phyloP scores from a whole-genome alignment of 2,113 vertebrate genomes.

The Steatornis caripensis region DNA sequence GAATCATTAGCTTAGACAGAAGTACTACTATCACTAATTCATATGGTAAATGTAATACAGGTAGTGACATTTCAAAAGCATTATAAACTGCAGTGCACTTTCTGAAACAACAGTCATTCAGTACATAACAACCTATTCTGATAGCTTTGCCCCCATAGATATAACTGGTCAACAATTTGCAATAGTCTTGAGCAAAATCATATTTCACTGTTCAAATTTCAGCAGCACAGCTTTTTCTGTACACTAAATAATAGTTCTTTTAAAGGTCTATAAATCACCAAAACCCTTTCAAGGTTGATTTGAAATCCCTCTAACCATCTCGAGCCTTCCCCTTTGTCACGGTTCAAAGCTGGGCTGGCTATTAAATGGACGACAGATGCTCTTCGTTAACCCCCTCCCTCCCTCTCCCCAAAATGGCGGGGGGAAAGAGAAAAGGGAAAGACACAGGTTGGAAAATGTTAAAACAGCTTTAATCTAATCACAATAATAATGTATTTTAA shows the following conservation, averaged over 20 bases:
- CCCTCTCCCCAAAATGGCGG: too few species aligned
- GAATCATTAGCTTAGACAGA: background rate
- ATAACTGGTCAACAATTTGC: background rate
- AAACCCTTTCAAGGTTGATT: background rate
- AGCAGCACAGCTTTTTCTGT: background rate
- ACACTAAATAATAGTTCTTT: background rate
- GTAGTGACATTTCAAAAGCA: background rate
- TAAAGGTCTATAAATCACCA: background rate
- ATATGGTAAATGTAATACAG: background rate
- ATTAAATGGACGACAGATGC: too few species aligned
- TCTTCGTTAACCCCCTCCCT: too few species aligned
- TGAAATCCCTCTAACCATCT: background rate
- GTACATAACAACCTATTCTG: background rate
- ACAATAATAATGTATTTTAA: too few species aligned
- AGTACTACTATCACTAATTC: background rate
- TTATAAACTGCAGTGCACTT: background rate
- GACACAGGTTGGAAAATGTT: too few species aligned
- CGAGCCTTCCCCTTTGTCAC: background rate
- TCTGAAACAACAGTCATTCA: background rate
- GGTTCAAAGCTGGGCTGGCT: too few species aligned
- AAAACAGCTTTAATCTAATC: too few species aligned
- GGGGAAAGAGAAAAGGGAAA: too few species aligned
- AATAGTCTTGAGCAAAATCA: background rate
- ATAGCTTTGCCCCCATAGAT: background rate
- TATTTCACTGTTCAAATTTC: background rate